phyloP scores from a whole-genome alignment of 2,113 vertebrate species.

The Sphaerodactylus townsendi region DNA sequence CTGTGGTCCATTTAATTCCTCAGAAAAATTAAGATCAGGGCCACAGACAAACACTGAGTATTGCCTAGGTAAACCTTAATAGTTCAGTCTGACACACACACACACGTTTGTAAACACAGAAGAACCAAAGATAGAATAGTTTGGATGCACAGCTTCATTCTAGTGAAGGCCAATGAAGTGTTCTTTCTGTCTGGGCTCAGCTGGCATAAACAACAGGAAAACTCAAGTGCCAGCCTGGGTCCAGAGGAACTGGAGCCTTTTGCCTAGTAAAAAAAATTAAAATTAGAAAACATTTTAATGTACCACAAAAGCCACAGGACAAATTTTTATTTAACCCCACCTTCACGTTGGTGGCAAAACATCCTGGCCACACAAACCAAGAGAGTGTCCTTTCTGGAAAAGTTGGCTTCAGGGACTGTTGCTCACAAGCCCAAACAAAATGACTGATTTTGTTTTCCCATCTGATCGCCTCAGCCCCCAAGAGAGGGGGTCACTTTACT shows the following conservation, averaged over 20 bases:
- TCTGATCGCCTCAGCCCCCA: conserved; percentile 46
- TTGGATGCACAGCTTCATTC: conserved; percentile 54
- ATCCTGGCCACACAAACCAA: conserved; percentile 56
- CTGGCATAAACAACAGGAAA: conserved; percentile 67
- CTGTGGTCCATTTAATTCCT: not conserved
- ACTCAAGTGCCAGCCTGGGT: conserved; percentile 51
- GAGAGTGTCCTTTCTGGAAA: conserved; percentile 41
- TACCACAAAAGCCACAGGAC: conserved; percentile 58
- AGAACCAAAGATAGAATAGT: not conserved
- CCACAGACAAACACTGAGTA: not conserved
- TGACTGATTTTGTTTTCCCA: conserved; percentile 67
- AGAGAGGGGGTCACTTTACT: conserved; percentile 42
- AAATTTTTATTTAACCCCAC: conserved; percentile 63
- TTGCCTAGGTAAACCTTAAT: not conserved
- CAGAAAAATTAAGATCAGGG: not conserved
- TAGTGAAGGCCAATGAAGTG: conserved; percentile 31
- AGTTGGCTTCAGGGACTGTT: conserved; percentile 56
- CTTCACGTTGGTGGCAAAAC: conserved; percentile 67
- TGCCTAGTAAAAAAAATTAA: conserved; percentile 44
- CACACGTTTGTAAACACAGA: not conserved
- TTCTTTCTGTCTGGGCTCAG: conserved; percentile 61
- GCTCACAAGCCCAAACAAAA: conserved; percentile 70
- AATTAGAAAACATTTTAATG: conserved; percentile 65
- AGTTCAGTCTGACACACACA: not conserved
- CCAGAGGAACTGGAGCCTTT: conserved; percentile 59